phyloP scores from a whole-genome alignment of 2,888 invertebrate species.

The Myopa testacea region DNA sequence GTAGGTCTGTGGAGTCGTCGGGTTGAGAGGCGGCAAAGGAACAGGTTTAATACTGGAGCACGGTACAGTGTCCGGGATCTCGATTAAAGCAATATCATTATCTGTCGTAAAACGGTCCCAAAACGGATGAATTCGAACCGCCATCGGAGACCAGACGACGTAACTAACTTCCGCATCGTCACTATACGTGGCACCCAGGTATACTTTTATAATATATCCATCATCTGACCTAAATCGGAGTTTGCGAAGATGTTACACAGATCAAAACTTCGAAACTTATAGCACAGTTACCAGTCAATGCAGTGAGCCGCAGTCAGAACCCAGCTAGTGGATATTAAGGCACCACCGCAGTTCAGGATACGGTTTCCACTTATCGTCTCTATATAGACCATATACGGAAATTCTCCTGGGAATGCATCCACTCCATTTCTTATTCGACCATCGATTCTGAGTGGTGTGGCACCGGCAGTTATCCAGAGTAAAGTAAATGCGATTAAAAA shows the following conservation, averaged over 20 bases:
- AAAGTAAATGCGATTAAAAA: background rate
- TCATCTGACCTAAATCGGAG: background rate
- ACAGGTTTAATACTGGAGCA: background rate
- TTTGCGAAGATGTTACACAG: background rate
- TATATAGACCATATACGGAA: background rate
- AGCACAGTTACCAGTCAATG: background rate
- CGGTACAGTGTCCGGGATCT: background rate
- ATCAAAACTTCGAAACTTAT: background rate
- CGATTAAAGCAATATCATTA: background rate
- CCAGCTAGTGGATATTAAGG: background rate
- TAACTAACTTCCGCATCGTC: background rate
- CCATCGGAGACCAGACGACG: background rate
- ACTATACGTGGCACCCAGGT: background rate
- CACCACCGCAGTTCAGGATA: background rate
- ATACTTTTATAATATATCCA: background rate
- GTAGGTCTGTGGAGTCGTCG: background rate
- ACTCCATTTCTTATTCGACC: background rate
- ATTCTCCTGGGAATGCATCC: background rate
- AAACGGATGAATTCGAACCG: background rate
- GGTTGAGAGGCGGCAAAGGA: background rate
- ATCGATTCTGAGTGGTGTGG: background rate
- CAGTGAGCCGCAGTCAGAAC: slow-evolving; percentile 3
- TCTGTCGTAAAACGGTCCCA: background rate
- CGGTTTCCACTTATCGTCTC: background rate
- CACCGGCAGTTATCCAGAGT: background rate